Evolutionary conservation across 2,888 invertebrate genomes (phyloP).

Genomic region (Euspilapteryx auroguttella): DNA sequence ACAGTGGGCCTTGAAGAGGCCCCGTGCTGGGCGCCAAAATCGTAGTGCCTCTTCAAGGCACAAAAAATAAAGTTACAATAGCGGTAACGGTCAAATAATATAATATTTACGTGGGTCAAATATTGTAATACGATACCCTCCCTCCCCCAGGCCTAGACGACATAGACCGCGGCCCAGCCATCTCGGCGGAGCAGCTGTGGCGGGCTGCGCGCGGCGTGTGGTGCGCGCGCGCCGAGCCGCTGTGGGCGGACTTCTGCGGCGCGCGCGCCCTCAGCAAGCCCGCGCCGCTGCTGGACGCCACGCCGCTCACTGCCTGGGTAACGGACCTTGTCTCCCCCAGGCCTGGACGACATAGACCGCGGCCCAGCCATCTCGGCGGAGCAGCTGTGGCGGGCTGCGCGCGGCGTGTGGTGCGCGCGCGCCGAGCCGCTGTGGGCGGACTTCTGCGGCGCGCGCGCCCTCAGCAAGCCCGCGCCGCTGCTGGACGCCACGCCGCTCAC

Average conservation of each 20-base stretch:
- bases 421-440: constrained; percentile 94
- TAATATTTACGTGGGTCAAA: no score
- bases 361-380: constrained; percentile 45
- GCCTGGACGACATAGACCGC: constrained; percentile 57
- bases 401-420: constrained; percentile 85
- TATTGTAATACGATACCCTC: no score
- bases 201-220: constrained; percentile 86
- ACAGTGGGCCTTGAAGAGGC: no score
- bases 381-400: constrained; percentile 79
- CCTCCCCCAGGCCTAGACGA: constrained; percentile 60
- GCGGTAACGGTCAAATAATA: no score
- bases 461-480: constrained; percentile 75
- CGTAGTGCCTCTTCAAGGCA: no score
- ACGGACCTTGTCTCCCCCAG: no score
- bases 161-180: constrained; percentile 48
- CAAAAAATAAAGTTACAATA: no score
- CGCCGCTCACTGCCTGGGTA: constrained; percentile 87
- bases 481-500: constrained; percentile 86
- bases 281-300: constrained; percentile 81
- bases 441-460: constrained; percentile 82
- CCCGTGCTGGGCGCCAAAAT: no score
- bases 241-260: constrained; percentile 92
- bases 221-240: constrained; percentile 85
- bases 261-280: constrained; percentile 77
- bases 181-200: constrained; percentile 67